Conservation (phyloP, 2,888 invertebrate species). For the Carterocephalus palaemon region DNA sequence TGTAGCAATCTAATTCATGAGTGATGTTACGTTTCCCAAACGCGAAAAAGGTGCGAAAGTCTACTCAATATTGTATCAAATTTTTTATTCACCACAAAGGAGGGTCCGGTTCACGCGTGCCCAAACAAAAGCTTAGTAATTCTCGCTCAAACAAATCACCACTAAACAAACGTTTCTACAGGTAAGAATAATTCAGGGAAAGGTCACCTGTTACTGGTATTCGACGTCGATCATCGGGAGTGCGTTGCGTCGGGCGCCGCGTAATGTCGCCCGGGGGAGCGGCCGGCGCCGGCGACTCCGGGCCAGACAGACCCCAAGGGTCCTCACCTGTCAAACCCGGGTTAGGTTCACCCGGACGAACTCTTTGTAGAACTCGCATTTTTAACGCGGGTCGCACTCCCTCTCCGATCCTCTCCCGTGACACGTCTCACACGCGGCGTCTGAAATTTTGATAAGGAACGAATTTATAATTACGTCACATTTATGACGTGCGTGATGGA, state of each 20-base stretch:
- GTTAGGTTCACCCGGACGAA: conserved; percentile 55
- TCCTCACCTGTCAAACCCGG: conserved; percentile 58
- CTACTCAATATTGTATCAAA: conserved; percentile 29
- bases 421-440: conserved; percentile 44
- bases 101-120: conserved; percentile 41
- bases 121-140: conserved; percentile 57
- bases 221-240: conserved; percentile 77
- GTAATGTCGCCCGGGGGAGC: conserved; percentile 72
- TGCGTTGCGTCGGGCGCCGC: conserved; percentile 67
- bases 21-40: background rate
- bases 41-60: conserved; percentile 11
- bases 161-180: conserved; percentile 74
- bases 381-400: conserved; percentile 48
- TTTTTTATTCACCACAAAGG: conserved; percentile 49
- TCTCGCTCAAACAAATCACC: conserved; percentile 72
- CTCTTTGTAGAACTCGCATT: conserved; percentile 52
- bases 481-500: conserved; percentile 39
- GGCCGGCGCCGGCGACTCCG: conserved; percentile 50
- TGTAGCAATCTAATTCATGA: conserved; percentile 1
- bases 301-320: conserved; percentile 63
- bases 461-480: conserved; percentile 66
- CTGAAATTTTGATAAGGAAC: conserved; percentile 63
- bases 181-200: conserved; percentile 75
- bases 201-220: conserved; percentile 77
- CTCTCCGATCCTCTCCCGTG: conserved; percentile 30